Evolutionary conservation across 2,888 invertebrate genomes (phyloP), one percentile per base, ranked within the genome.

Genomic region (Drosophila merina): DNA sequence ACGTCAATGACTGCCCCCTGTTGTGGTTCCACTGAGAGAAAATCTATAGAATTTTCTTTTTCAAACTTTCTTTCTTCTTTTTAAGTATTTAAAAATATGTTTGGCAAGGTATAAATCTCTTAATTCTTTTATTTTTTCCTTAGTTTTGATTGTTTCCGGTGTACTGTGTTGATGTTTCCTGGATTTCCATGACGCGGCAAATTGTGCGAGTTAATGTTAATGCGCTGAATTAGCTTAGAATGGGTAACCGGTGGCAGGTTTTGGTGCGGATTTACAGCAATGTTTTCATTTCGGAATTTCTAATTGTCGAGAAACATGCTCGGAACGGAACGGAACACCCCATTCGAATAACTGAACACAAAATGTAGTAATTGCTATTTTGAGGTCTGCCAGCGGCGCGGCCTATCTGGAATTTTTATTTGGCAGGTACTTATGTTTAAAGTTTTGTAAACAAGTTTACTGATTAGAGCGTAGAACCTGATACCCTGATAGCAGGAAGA

Each of bases 211-310:
- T 69, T 71, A 85, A 79, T 79, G 79, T 77, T 77, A 83, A 83
- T 85, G 87, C 74, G 77, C 72, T 85, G 72, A 83, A 83, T 83
- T 83, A 79, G 76, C 82, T 82, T 85, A 82, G 85, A 87, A 82
- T 79, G 85, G 67, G 74, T 68, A 63, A 12, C 57, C 42, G 57
- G 66, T 51, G 48, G 64, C 42, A 47, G 30, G 45, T 48, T 36
- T 52, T 57, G 51, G 28, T 40, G 30, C 20, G 25, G 42, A 50
- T 45, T 54, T 50, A 26, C 56, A 63, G 28, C 48, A 63, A 52
- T 64, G 26, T 68, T 70, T 67, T 57, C 55, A 68, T 62, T 57
- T 63, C n/a, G 25, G 12, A 45, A 14, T 38, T 63, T 71, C 72
- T 86, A 86, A 81, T 82, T 83, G 83, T 48, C 62, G 40, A 49